Evolutionary conservation across 2,797 vertebrate species (phyloP).

Genomic region (Leptoclinus maculatus): DNA sequence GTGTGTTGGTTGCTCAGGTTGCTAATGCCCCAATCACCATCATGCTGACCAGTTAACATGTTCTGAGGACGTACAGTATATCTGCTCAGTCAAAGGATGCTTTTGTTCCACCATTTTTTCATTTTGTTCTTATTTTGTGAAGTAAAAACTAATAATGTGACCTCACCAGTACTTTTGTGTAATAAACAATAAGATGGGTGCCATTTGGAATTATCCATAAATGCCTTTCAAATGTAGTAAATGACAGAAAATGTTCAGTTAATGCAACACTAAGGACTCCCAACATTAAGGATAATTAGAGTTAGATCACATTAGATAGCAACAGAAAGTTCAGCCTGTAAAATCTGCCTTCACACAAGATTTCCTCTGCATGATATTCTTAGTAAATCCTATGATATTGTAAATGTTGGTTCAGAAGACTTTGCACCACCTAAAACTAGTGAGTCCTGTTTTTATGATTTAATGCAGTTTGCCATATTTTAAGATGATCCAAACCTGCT

Average conservation of each 20-base stretch:
- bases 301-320: neutral
- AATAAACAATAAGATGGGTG: neutral
- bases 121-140: neutral
- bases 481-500: neutral
- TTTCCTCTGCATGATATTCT: neutral
- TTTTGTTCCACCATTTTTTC: neutral
- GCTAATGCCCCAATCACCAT: neutral
- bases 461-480: neutral
- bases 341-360: neutral
- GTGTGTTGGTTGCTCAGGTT: conserved; percentile 2
- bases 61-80: neutral
- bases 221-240: too few relatives aligned
- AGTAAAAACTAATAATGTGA: too few relatives aligned
- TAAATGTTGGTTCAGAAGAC: neutral
- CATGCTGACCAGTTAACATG: neutral
- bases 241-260: neutral
- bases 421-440: neutral
- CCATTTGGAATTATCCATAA: neutral
- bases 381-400: neutral
- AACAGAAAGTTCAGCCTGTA: neutral
- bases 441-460: neutral
- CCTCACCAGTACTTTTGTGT: too few relatives aligned
- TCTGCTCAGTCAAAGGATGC: neutral
- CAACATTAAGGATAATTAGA: neutral
- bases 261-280: rapidly evolving